Base-by-base conservation (phyloP, 2,797 vertebrate species). In the Peromyscus eremicus region DNA sequence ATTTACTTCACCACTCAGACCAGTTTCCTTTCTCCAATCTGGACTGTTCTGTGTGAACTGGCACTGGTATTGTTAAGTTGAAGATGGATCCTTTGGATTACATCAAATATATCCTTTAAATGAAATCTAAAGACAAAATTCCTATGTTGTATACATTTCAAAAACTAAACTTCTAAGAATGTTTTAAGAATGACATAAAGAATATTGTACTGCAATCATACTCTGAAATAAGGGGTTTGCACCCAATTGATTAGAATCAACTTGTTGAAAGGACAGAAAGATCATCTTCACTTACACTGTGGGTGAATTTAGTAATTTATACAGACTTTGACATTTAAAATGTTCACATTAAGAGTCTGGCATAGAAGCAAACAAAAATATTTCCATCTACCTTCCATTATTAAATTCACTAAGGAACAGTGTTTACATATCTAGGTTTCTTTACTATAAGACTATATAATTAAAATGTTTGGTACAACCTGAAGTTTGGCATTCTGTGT, bases 401-500 rank as follows among this genome's bases (percentile, higher is more conserved):
- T 46, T 96, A 87, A 75, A 86, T 84, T 86, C 16, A 94, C 34
- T 88, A 82, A 93, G 73, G 89, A 95, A 91, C 29, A 94, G 62
- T 86, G 27, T 88, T 89, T 90, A n/a, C 29, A 94, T 37, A 52
- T 91, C 60, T 82, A 89, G n/a, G 70, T 23, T 46, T 55, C 46
- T 64, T 68, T 64, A 91, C 27, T 95, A 64, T 94, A 95, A 5
- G 12, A 97, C 94, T 76, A 92, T 12, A 92, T 16, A 14, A 52
- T 62, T 70, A 75, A 98, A 49, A 16, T 49, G 83, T 92, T 34
- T 49, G 73, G 82, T 32, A 97, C 97, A 98, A 99, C 99, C 99
- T 99, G 99, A 94, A 99, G 99, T 96, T 99, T 99, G 97, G 99
- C 99, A 40, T 99, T 99, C 97, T 99, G 99, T 1, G 99, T 99